Evolutionary conservation across 2,113 vertebrate species (phyloP), one percentile per base, ranked within the genome.

Genomic region (Siniperca knerii): DNA sequence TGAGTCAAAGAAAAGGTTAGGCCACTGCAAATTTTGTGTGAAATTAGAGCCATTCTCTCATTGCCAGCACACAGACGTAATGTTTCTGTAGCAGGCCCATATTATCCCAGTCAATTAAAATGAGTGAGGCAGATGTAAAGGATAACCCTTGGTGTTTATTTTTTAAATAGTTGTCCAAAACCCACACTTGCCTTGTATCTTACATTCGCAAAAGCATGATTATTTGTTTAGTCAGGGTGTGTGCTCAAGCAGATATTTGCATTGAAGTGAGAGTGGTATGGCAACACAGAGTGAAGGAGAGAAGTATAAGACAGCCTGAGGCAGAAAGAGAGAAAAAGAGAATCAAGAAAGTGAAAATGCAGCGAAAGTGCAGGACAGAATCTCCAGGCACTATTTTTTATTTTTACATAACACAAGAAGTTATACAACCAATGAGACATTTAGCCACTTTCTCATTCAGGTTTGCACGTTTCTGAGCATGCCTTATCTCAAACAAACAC

Each of bases 401-500:
- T 42, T 55, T 67, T 20, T 29, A 60, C n/a, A 29, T 6, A 29
- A 13, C 8, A 35, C 25, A 18, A 48, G 9, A 57, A n/a, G 35
- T 29, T 10, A 35, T 44, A 18, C 15, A 18, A 1, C 46, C 58
- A 65, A 7, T 18, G 23, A 42, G 23, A 57, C 35, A 35, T 55
- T 54, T 2, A 33, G 4, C 23, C 13, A 37, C 8, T 62, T 50
- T 18, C 23, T 58, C 2, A 3, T 57, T 35, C 48, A 37, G 20
- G 21, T 73, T 15, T 77, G 1, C 9, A 7, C 0, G 4, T 66
- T 35, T 64, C 23, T 67, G 52, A 61, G 21, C 6, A 1, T 42
- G 58, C n/a, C 57, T 23, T 55, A 85, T 73, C 67, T 54, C 9
- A 70, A 58, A 65, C 58, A 50, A 70, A 79, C 70, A 62, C 20